Conservation (phyloP, 2,113 vertebrate genomes). For the Hydropotes inermis region DNA sequence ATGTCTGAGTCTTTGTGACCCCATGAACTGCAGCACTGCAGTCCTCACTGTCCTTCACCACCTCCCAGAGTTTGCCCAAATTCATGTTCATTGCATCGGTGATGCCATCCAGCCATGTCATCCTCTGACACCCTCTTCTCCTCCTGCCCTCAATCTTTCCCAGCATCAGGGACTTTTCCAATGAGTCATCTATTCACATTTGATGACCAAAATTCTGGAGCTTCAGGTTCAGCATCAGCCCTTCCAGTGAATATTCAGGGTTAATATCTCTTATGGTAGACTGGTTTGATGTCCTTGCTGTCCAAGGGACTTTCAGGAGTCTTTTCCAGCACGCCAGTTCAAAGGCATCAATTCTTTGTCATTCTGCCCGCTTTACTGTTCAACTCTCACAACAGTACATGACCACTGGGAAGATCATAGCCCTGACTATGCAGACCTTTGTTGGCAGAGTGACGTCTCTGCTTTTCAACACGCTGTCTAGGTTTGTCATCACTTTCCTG, state of each 20-base stretch:
- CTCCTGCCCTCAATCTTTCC: neutral
- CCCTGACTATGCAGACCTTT: neutral
- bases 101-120: neutral
- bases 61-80: neutral
- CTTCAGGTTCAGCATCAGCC: neutral
- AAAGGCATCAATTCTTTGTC: neutral
- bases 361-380: neutral
- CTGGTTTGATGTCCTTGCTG: neutral
- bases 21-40: neutral
- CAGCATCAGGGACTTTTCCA: neutral
- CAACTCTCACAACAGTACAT: neutral
- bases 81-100: neutral
- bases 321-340: neutral
- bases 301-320: neutral
- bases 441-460: neutral
- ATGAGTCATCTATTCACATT: neutral
- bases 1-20: neutral
- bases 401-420: neutral
- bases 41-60: neutral
- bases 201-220: neutral
- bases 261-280: neutral
- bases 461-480: neutral
- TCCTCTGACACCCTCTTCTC: neutral
- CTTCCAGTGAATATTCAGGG: neutral
- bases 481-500: neutral